Conservation (phyloP, 1,140 invertebrate species). For the Drosophila lacteicornis region DNA sequence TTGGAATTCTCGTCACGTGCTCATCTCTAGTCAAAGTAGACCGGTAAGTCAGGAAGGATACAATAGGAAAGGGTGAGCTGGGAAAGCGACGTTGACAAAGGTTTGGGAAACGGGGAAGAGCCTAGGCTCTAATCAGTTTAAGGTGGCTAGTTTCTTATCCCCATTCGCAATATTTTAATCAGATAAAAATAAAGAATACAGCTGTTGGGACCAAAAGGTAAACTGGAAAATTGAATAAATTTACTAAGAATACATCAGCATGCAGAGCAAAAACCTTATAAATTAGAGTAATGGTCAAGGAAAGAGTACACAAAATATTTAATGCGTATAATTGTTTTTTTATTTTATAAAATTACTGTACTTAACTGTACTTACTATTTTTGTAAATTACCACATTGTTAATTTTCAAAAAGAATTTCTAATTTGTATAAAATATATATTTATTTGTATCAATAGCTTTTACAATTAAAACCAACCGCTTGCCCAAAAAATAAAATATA, state of each 20-base stretch:
- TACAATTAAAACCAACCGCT: not conserved
- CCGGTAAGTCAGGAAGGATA: not conserved
- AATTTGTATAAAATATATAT: not conserved
- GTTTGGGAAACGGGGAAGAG: not conserved
- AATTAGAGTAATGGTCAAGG: too few relatives aligned
- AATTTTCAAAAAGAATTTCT: not conserved
- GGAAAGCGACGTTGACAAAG: not conserved
- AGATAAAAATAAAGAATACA: not conserved
- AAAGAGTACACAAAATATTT: not conserved
- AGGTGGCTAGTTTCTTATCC: not conserved
- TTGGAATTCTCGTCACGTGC: not conserved
- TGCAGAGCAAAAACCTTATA: not conserved
- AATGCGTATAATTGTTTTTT: not conserved
- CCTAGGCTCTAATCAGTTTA: slow-evolving; percentile 1
- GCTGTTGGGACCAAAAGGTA: not conserved
- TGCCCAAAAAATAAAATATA: not conserved
- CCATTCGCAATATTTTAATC: not conserved
- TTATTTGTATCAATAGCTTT: not conserved
- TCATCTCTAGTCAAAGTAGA: not conserved
- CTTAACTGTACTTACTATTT: not conserved
- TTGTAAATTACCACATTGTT: not conserved
- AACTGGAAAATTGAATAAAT: not conserved
- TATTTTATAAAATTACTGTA: not conserved
- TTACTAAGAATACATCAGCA: not conserved
- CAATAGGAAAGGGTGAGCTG: not conserved